These are phyloP conservation scores for Amaurobius ferox DNA, from an alignment of 2,888 invertebrate species.

Conservation along the genomic window DNA sequence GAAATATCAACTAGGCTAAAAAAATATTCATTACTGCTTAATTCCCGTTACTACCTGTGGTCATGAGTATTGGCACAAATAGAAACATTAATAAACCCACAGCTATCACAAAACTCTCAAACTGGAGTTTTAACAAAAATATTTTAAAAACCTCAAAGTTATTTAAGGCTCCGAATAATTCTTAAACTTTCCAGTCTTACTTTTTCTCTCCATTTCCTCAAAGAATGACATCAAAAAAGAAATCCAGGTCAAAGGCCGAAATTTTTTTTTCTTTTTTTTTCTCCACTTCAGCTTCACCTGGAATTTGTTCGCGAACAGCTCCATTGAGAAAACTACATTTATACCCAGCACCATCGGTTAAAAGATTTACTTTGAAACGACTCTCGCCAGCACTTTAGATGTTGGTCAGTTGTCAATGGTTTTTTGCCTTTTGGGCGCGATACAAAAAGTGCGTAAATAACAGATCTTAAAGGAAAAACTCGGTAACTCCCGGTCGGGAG, in stretches of 20 bases:
- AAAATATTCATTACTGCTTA: no score
- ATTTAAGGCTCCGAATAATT: neutral
- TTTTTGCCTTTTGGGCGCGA: constrained; percentile 47
- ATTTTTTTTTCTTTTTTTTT: constrained; percentile 36
- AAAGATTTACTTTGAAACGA: constrained; percentile 59
- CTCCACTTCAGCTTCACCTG: constrained; percentile 36
- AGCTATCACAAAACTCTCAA: no score
- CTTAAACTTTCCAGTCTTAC: neutral
- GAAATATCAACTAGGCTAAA: no score
- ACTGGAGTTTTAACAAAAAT: no score
- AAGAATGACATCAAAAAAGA: neutral
- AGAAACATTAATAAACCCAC: no score
- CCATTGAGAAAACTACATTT: constrained; percentile 53
- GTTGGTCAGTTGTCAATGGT: constrained; percentile 59
- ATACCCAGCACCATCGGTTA: constrained; percentile 26
- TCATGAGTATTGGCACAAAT: no score
- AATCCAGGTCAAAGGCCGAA: constrained; percentile 17
- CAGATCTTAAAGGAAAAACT: constrained; percentile 39
- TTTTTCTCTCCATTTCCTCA: no score
- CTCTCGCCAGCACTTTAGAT: constrained; percentile 59
- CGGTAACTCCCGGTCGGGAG: constrained; percentile 25
- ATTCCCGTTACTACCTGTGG: no score
- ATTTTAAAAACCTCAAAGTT: no score
- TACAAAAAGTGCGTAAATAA: constrained; percentile 58
- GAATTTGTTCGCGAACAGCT: constrained; percentile 36